Conservation (phyloP, 2,888 invertebrate species). For the Diloba caeruleocephala region DNA sequence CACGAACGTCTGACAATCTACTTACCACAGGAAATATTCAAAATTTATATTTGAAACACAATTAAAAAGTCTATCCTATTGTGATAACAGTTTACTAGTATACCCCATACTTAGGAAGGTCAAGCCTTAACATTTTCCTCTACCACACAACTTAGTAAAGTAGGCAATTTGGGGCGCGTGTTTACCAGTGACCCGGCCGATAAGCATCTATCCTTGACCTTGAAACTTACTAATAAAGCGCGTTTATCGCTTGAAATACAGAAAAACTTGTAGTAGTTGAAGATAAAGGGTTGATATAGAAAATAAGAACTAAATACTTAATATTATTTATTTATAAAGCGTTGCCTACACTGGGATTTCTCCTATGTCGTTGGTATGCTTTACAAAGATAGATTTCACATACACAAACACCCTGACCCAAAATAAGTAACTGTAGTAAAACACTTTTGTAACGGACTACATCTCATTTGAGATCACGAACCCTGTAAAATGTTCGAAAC, state of each 20-base stretch:
- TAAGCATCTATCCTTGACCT: slow-evolving; percentile 40
- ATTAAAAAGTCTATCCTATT: slow-evolving; percentile 14
- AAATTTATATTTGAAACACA: too few species aligned
- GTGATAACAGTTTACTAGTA: slow-evolving; percentile 35
- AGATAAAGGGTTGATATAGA: slow-evolving; percentile 28
- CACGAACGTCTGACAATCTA: too few species aligned
- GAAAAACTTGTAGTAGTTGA: slow-evolving; percentile 40
- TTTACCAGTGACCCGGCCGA: slow-evolving; percentile 23
- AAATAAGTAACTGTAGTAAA: too few species aligned
- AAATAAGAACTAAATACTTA: slow-evolving; percentile 9
- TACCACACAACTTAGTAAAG: slow-evolving; percentile 8
- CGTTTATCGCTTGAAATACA: slow-evolving; percentile 38
- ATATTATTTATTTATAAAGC: too few species aligned
- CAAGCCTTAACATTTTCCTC: slow-evolving; percentile 30
- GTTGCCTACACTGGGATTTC: too few species aligned
- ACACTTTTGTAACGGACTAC: too few species aligned
- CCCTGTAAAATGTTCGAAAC: too few species aligned
- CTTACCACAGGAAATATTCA: too few species aligned
- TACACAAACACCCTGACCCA: too few species aligned
- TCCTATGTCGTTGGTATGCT: too few species aligned
- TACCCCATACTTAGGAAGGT: slow-evolving; percentile 17
- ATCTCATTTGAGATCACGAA: too few species aligned
- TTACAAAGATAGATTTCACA: too few species aligned
- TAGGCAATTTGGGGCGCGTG: slow-evolving; percentile 40
- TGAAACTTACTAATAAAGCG: slow-evolving; percentile 36